Evolutionary conservation across 1,140 invertebrate species (phyloP).

Genomic region (Mesaphorura yosii): DNA sequence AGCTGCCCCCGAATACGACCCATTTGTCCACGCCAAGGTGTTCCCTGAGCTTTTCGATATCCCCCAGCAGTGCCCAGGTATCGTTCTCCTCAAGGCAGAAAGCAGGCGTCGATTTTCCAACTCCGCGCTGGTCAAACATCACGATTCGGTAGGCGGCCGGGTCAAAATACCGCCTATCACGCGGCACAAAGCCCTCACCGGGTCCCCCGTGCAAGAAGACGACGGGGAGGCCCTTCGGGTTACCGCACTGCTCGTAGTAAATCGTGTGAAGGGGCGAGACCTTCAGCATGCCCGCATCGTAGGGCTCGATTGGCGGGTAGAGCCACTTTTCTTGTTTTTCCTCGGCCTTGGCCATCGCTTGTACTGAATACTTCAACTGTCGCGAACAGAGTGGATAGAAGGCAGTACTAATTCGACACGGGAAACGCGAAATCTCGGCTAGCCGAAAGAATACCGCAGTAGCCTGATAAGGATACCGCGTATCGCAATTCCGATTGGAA

Average conservation of each 20-base stretch:
- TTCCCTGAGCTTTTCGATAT: slow-evolving; percentile 36
- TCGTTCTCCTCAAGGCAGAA: slow-evolving; percentile 37
- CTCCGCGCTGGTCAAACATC: slow-evolving; percentile 37
- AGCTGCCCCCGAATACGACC: slow-evolving; percentile 38
- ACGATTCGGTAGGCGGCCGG: slow-evolving; percentile 36
- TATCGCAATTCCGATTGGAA: too few relatives aligned
- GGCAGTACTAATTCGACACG: too few relatives aligned
- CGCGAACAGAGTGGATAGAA: too few relatives aligned
- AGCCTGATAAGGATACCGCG: too few relatives aligned
- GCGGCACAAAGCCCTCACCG: slow-evolving; percentile 33
- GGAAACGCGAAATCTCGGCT: too few relatives aligned
- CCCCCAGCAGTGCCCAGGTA: slow-evolving; percentile 37
- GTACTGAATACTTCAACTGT: neutral
- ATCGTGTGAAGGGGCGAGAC: slow-evolving; percentile 35
- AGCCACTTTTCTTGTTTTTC: neutral
- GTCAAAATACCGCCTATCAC: slow-evolving; percentile 37
- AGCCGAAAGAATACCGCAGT: too few relatives aligned
- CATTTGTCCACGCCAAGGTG: slow-evolving; percentile 36
- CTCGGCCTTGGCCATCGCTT: neutral
- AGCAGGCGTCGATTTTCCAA: slow-evolving; percentile 35
- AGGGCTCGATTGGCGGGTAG: slow-evolving; percentile 11
- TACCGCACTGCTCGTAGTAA: slow-evolving; percentile 37
- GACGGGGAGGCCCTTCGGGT: slow-evolving; percentile 35
- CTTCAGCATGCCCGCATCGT: neutral
- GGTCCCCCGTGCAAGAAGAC: slow-evolving; percentile 33